A percentile compares a stretch with the other conserved stretches of the same genome.
These are phyloP conservation scores for Tolmerus cingulatus DNA, from an alignment of 2,888 invertebrate species.

Conservation along the genomic window DNA sequence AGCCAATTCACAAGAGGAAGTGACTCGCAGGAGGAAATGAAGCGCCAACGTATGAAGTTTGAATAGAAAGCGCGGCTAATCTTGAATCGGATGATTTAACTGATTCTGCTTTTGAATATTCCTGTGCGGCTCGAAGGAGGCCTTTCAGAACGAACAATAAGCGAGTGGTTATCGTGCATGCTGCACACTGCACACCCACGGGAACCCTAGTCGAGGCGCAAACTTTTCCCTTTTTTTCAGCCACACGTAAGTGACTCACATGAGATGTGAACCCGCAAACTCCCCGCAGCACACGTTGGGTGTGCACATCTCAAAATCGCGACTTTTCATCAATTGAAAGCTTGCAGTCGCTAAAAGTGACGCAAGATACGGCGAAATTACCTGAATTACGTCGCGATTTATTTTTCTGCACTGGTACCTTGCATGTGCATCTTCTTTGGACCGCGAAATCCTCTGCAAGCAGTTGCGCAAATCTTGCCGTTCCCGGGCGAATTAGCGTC, in stretches of 20 bases:
- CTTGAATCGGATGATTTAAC: conserved; percentile 7
- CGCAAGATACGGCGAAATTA: neutral
- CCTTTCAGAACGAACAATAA: neutral
- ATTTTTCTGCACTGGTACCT: neutral
- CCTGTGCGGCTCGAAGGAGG: neutral
- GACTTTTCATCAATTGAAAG: conserved; percentile 2
- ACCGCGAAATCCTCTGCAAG: neutral
- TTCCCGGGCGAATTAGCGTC: neutral
- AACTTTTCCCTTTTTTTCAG: neutral
- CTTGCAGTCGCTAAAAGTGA: neutral
- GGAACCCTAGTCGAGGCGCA: neutral
- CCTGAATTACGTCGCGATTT: neutral
- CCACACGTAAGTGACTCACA: neutral
- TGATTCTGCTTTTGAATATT: neutral
- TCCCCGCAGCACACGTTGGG: neutral
- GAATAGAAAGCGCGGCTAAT: conserved; percentile 24
- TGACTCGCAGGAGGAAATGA: neutral
- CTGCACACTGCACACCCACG: neutral
- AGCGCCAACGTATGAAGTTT: neutral
- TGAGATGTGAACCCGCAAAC: neutral
- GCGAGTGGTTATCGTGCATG: conserved; percentile 7
- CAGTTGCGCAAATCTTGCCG: neutral
- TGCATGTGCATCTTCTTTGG: neutral
- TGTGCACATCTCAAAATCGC: neutral
- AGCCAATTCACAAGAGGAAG: neutral